Evolutionary conservation across 1,140 invertebrate genomes (phyloP).

Genomic region (Stegodyphus dumicola): DNA sequence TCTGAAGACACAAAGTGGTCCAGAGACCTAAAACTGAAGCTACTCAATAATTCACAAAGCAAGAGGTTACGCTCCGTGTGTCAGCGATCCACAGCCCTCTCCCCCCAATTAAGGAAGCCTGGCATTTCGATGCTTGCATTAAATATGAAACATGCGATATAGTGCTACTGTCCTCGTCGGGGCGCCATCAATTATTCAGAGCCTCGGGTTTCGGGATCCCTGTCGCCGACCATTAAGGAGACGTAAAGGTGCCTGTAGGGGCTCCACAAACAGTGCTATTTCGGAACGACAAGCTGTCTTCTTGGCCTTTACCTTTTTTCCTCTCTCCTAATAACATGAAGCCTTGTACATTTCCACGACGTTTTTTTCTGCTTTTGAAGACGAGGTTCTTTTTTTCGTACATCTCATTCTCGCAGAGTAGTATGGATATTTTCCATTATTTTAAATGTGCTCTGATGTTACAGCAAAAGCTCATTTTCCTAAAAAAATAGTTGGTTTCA

Average conservation of each 20-base stretch:
- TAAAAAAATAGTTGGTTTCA: too few relatives aligned
- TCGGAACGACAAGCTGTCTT: conserved; percentile 27
- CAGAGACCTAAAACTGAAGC: conserved; percentile 35
- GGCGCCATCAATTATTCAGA: conserved; percentile 47
- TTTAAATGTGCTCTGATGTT: too few relatives aligned
- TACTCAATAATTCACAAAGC: conserved; percentile 38
- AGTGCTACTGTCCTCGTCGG: background rate
- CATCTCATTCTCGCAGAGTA: too few relatives aligned
- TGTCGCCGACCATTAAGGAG: conserved; percentile 50
- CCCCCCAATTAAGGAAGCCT: conserved; percentile 47
- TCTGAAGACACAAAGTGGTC: conserved; percentile 33
- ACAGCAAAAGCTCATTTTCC: too few relatives aligned
- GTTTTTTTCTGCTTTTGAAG: too few relatives aligned
- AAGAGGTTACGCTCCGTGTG: background rate
- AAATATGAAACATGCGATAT: conserved; percentile 51
- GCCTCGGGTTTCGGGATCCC: background rate
- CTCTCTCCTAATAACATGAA: background rate
- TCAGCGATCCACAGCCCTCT: background rate
- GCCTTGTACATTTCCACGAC: background rate
- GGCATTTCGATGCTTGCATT: conserved; percentile 35
- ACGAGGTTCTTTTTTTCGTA: too few relatives aligned
- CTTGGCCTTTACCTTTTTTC: background rate
- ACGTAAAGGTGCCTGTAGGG: conserved; percentile 48
- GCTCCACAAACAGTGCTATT: conserved; percentile 48
- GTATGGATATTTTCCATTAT: too few relatives aligned